Evolutionary conservation across 2,888 invertebrate genomes (phyloP), one percentile per base, ranked within the genome.

Genomic region (Hemicrepidius hirtus): DNA sequence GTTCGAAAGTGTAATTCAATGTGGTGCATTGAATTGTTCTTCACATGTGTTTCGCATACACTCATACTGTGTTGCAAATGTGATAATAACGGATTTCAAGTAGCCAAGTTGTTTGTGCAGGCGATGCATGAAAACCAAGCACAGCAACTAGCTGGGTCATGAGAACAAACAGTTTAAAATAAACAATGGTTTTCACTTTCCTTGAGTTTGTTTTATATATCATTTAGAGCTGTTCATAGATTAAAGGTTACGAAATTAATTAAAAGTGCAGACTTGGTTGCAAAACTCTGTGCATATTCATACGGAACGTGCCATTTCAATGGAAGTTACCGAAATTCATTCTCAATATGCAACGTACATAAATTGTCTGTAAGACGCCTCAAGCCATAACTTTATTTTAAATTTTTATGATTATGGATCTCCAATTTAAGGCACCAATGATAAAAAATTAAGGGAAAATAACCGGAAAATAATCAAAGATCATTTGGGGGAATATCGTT

Each of bases 121-220:
- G 74, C 78, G 78, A 79, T 80, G 81, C 81, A 80, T 81, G 81
- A 79, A 80, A 80, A 78, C 76, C 75, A 76, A 77, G 77, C 78
- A 78, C 75, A 68, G 75, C 75, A 75, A 75, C 73, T 70, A 78
- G 79, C 75, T 80, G 77, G 79, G 79, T 79, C 79, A 79, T 77
- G 78, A 78, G 78, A 79, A 77, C 77, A 76, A 78, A 79, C 78
- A 80, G 75, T 79, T 81, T 80, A 80, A 80, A 80, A 78, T 78
- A 84, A 82, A 84, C 84, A 84, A 84, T 84, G 77, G 84, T 84
- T 85, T 85, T 84, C 85, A 84, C 84, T 85, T 84, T 85, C 84
- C 84, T 85, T 84, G 84, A 82, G 80, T 84, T 82, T 80, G 79
- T 83, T 84, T 84, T 81, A 78, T 81, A 79, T 83, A 83, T 83